A percentile compares a stretch with the other conserved stretches of the same genome.
phyloP scores from a whole-genome alignment of 2,113 vertebrate species.

The Amphilophus citrinellus region DNA sequence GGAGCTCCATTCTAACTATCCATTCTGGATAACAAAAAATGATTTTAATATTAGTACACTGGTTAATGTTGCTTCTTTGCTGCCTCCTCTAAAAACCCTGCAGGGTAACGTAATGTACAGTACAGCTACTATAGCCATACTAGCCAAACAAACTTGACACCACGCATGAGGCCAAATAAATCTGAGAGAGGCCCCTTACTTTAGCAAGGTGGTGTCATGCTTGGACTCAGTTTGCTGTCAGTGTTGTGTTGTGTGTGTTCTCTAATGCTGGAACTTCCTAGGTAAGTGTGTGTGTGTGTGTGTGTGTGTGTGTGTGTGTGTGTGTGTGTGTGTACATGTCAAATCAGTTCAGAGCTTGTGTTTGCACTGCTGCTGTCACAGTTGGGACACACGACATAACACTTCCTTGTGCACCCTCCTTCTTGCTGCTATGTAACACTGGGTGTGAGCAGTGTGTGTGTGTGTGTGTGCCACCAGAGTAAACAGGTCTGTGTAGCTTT shows the following conservation, averaged over 20 bases:
- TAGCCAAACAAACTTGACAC: neutral
- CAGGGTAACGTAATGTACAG: neutral
- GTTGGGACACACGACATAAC: constrained; percentile 42
- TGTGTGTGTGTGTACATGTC: neutral
- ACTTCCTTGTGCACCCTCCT: constrained; percentile 40
- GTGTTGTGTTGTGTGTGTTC: constrained; percentile 24
- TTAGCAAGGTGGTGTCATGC: constrained; percentile 60
- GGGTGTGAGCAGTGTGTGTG: neutral
- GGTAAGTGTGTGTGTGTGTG: constrained; percentile 1
- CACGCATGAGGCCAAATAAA: constrained; percentile 19
- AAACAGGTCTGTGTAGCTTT: constrained; percentile 35
- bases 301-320: neutral
- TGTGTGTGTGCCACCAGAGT: constrained; percentile 7
- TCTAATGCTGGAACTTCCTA: constrained; percentile 44
- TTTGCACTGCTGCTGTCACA: constrained; percentile 58
- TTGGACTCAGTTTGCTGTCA: constrained; percentile 67
- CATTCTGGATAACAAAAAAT: neutral
- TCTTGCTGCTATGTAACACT: constrained; percentile 48
- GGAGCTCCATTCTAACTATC: neutral
- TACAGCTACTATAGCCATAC: neutral
- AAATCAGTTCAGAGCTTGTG: constrained; percentile 47
- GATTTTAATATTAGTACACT: neutral
- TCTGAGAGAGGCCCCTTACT: constrained; percentile 46
- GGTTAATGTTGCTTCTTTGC: neutral
- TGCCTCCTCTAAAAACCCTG: neutral